Conservation (phyloP, 2,888 invertebrate species). For the Amiota mariae region DNA sequence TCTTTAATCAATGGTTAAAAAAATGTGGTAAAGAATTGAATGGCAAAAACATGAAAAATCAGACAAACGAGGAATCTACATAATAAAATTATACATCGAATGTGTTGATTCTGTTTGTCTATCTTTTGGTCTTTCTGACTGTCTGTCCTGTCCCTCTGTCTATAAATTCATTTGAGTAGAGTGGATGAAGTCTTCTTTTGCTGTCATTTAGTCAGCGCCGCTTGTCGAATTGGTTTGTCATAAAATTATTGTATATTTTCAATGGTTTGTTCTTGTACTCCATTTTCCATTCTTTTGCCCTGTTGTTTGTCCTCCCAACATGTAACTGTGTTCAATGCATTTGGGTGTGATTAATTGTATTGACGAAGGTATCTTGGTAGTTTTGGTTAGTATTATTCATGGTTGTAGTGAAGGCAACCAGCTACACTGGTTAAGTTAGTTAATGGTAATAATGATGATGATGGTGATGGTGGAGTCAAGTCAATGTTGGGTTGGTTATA, state of each 20-base stretch:
- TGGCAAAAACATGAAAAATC: neutral
- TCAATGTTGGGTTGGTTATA: neutral
- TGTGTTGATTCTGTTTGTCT: slow-evolving; percentile 2
- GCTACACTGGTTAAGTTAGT: neutral
- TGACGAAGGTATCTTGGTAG: slow-evolving; percentile 32
- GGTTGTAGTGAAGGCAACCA: neutral
- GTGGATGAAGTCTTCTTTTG: neutral
- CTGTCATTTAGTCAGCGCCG: slow-evolving; percentile 18
- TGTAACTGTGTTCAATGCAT: slow-evolving; percentile 56
- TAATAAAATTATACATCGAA: slow-evolving; percentile 15
- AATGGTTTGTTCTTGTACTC: neutral
- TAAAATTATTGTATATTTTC: slow-evolving; percentile 37
- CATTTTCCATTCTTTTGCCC: neutral
- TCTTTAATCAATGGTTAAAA: too few species aligned
- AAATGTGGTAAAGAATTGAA: neutral
- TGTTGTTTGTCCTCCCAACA: neutral
- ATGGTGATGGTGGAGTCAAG: neutral
- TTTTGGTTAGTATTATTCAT: too few species aligned
- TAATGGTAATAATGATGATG: neutral
- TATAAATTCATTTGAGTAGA: neutral
- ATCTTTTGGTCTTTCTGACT: neutral
- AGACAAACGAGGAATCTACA: neutral
- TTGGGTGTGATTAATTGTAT: slow-evolving; percentile 67
- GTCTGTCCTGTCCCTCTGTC: too few species aligned
- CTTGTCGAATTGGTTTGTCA: slow-evolving; percentile 43